phyloP scores from a whole-genome alignment of 2,797 vertebrate species.

The Cichlasoma orientale region DNA sequence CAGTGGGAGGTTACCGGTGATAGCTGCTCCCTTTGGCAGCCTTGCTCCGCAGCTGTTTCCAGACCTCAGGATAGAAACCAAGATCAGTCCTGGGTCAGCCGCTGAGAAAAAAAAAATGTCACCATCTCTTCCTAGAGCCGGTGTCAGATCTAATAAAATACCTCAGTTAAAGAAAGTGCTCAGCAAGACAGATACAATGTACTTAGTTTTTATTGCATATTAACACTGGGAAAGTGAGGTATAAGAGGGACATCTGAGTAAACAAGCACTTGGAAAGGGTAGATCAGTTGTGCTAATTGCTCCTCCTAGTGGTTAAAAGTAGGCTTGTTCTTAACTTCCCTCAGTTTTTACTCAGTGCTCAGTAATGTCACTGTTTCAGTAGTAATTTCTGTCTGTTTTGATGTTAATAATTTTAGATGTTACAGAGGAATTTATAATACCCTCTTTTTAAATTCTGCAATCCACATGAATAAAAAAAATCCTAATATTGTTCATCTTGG shows the following conservation, averaged over 20 bases:
- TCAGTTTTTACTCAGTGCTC: not conserved
- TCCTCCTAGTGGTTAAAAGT: conserved; percentile 54
- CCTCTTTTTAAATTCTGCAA: not conserved
- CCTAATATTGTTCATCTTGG: not conserved
- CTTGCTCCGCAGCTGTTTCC: conserved; percentile 71
- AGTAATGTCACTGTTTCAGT: not conserved
- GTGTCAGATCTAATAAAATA: conserved; percentile 13
- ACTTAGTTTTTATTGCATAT: conserved; percentile 11
- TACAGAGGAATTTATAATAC: not conserved
- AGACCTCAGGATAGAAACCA: conserved; percentile 67
- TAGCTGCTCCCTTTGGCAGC: conserved; percentile 70
- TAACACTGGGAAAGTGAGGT: not conserved
- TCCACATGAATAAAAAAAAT: not conserved
- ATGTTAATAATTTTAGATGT: not conserved
- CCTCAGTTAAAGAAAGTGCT: not conserved
- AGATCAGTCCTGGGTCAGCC: conserved; percentile 59
- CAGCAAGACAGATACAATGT: not conserved
- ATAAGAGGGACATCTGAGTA: not conserved
- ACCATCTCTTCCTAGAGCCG: conserved; percentile 19
- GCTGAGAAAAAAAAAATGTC: conserved; percentile 29
- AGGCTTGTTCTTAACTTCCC: not conserved
- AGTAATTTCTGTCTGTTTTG: not conserved
- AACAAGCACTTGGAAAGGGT: not conserved
- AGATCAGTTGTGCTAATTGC: conserved; percentile 23
- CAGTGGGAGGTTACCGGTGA: conserved; percentile 62